Evolutionary conservation across 1,140 invertebrate genomes (phyloP).

Genomic region (Andricus grossulariae): DNA sequence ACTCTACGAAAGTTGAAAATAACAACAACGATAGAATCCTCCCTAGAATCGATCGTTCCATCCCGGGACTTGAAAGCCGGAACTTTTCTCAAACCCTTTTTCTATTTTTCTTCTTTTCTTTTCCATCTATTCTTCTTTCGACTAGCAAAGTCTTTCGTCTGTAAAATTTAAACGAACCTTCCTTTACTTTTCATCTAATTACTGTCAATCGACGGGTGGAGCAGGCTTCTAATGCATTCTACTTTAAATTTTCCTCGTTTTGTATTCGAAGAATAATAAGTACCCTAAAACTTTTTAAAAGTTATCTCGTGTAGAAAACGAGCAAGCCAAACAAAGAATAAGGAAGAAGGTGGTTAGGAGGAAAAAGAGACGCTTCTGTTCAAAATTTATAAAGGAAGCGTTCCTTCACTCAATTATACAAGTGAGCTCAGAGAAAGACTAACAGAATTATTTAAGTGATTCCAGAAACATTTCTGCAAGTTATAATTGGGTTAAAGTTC

Average conservation of each 20-base stretch:
- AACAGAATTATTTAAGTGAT: conserved; percentile 24
- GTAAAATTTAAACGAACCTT: conserved; percentile 26
- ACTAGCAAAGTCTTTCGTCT: background rate
- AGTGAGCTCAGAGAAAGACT: conserved; percentile 12
- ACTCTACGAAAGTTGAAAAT: conserved; percentile 4
- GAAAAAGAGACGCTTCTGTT: background rate
- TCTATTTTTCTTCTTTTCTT: background rate
- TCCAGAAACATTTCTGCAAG: conserved; percentile 23
- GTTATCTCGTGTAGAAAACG: conserved; percentile 9
- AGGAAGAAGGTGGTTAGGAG: background rate
- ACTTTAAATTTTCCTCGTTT: conserved; percentile 16
- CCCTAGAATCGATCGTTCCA: conserved; percentile 4
- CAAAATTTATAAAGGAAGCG: conserved; percentile 22
- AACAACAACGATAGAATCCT: conserved; percentile 22
- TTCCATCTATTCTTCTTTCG: background rate
- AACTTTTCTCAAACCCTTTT: background rate
- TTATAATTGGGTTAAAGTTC: conserved; percentile 15
- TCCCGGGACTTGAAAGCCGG: background rate
- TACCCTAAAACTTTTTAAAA: background rate
- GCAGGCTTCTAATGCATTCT: conserved; percentile 12
- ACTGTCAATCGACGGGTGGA: background rate
- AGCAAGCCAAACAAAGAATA: background rate
- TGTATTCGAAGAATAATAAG: conserved; percentile 18
- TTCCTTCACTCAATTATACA: conserved; percentile 20
- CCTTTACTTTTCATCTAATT: conserved; percentile 21